These are phyloP conservation scores for Poecile atricapillus DNA, from an alignment of 2,113 vertebrate genomes.

Conservation along the genomic window DNA sequence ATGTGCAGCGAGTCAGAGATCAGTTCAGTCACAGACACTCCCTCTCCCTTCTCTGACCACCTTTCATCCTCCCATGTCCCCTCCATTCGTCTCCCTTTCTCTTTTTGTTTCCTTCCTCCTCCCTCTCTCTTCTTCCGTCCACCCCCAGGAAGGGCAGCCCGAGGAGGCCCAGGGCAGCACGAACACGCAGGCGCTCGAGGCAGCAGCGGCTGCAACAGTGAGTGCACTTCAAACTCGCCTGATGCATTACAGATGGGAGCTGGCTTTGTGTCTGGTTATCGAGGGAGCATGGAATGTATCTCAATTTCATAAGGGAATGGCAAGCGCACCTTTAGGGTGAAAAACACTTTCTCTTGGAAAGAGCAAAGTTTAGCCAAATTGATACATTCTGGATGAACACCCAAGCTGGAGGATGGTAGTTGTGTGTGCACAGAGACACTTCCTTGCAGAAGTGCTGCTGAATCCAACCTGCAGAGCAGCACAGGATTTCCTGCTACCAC, in stretches of 20 bases:
- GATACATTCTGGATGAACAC: constrained; percentile 30
- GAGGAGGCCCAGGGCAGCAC: constrained; percentile 74
- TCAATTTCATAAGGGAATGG: constrained; percentile 27
- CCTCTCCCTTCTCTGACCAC: constrained; percentile 79
- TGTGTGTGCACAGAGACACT: not conserved
- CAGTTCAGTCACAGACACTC: constrained; percentile 73
- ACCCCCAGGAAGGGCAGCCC: constrained; percentile 78
- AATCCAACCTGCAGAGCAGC: constrained; percentile 6
- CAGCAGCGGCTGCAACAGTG: constrained; percentile 80
- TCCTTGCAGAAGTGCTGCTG: constrained; percentile 34
- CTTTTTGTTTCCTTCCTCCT: constrained; percentile 60
- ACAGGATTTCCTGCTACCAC: not conserved
- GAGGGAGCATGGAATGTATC: constrained; percentile 50
- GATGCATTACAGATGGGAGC: constrained; percentile 18
- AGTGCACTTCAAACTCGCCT: constrained; percentile 67
- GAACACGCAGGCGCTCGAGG: constrained; percentile 76
- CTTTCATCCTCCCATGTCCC: constrained; percentile 72
- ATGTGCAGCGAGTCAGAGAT: constrained; percentile 37
- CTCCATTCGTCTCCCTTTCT: constrained; percentile 71
- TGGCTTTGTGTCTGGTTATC: not conserved
- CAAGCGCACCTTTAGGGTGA: constrained; percentile 46
- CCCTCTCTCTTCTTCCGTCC: constrained; percentile 70
- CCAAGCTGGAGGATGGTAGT: constrained; percentile 12
- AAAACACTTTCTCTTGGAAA: constrained; percentile 64
- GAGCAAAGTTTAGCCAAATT: constrained; percentile 55